phyloP scores from a whole-genome alignment of 2,113 vertebrate species.

The Scomber scombrus region DNA sequence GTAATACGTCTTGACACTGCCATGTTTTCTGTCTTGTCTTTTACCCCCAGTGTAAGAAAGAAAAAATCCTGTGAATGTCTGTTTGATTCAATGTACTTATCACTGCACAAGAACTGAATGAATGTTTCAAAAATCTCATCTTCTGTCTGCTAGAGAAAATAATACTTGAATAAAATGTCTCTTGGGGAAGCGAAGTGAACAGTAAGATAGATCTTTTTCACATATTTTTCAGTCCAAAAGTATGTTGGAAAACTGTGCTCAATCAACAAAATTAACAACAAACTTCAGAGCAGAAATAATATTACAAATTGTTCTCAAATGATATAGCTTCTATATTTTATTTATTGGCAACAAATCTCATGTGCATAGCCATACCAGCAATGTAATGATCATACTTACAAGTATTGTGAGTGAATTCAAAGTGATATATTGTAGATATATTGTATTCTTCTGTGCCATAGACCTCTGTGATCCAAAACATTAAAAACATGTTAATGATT shows the following conservation, averaged over 20 bases:
- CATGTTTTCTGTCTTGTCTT: background rate
- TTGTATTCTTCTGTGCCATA: no score
- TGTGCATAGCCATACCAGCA: no score
- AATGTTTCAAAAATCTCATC: background rate
- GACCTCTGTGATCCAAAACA: no score
- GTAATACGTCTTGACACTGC: background rate
- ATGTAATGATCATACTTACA: no score
- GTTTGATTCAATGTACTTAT: background rate
- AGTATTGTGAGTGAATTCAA: no score
- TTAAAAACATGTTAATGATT: no score
- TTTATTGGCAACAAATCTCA: no score
- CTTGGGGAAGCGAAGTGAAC: background rate
- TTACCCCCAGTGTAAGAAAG: background rate
- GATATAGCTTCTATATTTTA: no score
- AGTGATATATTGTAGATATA: no score
- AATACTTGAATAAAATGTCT: background rate
- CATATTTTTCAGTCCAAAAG: background rate
- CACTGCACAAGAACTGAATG: conserved; percentile 9
- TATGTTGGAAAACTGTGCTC: background rate
- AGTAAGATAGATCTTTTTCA: background rate
- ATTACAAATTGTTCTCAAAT: background rate
- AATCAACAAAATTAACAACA: background rate
- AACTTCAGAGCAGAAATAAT: conserved; percentile 2
- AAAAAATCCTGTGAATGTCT: background rate
- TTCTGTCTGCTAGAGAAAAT: conserved; percentile 12